Evolutionary conservation across 2,888 invertebrate species (phyloP).

Genomic region (Drosophila rellima): DNA sequence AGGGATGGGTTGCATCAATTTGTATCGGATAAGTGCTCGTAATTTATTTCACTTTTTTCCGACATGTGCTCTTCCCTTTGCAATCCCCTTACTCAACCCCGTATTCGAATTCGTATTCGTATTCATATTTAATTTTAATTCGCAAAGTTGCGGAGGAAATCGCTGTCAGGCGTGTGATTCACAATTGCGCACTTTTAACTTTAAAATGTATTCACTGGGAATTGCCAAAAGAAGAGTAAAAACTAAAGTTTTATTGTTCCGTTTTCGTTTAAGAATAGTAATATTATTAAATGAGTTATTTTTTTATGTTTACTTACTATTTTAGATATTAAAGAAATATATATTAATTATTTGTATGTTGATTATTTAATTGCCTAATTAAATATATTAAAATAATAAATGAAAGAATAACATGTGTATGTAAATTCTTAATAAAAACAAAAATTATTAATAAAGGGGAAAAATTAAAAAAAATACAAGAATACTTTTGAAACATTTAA

Average conservation of each 20-base stretch:
- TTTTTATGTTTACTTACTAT: no score
- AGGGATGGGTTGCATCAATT: slow-evolving; percentile 25
- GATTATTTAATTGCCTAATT: no score
- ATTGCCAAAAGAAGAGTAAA: background rate
- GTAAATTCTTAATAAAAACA: no score
- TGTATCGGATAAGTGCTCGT: slow-evolving; percentile 39
- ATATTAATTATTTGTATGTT: no score
- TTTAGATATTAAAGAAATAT: background rate
- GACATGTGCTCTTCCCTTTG: slow-evolving; percentile 9
- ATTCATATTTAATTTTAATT: slow-evolving; percentile 66
- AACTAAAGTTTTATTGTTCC: background rate
- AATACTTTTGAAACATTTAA: no score
- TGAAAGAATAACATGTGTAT: no score
- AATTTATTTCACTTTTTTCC: slow-evolving; percentile 20
- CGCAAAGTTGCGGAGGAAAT: slow-evolving; percentile 45
- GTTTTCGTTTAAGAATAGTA: background rate
- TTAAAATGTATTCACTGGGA: background rate
- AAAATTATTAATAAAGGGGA: no score
- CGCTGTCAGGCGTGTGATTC: slow-evolving; percentile 42
- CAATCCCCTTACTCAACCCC: background rate
- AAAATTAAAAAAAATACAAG: no score
- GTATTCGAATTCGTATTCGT: slow-evolving; percentile 27
- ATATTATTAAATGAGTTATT: no score
- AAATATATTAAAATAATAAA: no score
- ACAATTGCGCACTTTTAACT: slow-evolving; percentile 27